Evolutionary conservation across 92 coral and sea anemone species (phyloP), one percentile per base, ranked within the genome.

Genomic region (Anthopleura xanthogrammica): DNA sequence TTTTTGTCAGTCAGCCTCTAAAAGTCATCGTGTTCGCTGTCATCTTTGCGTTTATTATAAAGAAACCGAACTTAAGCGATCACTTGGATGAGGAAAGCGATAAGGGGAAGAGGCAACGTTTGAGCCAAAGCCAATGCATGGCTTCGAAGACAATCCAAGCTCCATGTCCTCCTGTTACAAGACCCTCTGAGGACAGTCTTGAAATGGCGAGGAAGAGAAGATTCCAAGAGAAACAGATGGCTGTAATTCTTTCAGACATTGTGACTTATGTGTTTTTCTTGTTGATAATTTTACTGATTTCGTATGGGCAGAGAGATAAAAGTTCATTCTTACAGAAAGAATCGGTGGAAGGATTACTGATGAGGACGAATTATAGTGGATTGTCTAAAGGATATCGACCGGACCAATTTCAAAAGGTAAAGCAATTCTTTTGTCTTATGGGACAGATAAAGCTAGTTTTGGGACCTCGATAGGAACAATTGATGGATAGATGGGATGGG

Each of bases 1-100:
- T 97, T 46, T 94, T 97, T 81, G 87, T 97, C 40, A 91, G 91
- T 65, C 98, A 97, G 52, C 99, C 99, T 2, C 75, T 94, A 19
- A 97, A 97, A 80, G 98, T 94, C 13, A 80, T 97, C 41, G 74
- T 79, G 24, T 52, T 97, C n/a, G 91, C 99, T 40, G 70, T 94
- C 50, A 82, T 87, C 64, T 86, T 94, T 62, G 98, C 98, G 2
- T 89, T 89, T 68, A 79, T 97, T 40, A 73, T 97, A 57, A 97
- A 91, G 89, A 92, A 94, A 65, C 98, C 97, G 0, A 77, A 85
- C 48, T 78, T 56, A 16, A 72, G 79, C 29, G 48, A 81, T 13
- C 75, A 82, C 46, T 80, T 52, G 20, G 60, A 70, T 78, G 29
- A 72, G 55, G 50, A 83, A 50, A 77, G 83, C 24, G 81, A 79